phyloP scores from a whole-genome alignment of 2,113 vertebrate species.

The Notothenia rossii region DNA sequence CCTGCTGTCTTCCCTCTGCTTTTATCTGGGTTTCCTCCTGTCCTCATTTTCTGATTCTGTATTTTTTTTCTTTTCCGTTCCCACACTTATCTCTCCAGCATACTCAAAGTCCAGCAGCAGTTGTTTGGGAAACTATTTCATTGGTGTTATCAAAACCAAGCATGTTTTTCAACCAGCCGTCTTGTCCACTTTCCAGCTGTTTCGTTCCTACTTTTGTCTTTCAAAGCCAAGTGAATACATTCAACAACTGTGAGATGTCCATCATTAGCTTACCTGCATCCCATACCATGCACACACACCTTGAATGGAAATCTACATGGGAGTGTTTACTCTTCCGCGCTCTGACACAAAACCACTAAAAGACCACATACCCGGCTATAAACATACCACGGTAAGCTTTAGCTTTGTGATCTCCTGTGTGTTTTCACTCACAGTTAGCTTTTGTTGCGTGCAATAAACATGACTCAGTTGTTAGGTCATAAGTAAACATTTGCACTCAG shows the following conservation, averaged over 20 bases:
- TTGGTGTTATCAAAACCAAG: constrained; percentile 44
- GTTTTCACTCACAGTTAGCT: constrained; percentile 71
- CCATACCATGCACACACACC: constrained; percentile 39
- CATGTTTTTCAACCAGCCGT: constrained; percentile 47
- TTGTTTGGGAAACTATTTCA: constrained; percentile 52
- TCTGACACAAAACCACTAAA: constrained; percentile 63
- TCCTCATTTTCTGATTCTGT: constrained; percentile 20
- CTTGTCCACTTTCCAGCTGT: constrained; percentile 17
- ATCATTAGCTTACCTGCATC: constrained; percentile 28
- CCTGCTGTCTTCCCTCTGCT: constrained; percentile 19
- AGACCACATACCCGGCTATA: constrained; percentile 59
- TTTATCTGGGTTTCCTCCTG: constrained; percentile 52
- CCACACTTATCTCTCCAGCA: constrained; percentile 54
- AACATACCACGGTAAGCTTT: constrained; percentile 64
- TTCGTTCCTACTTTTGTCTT: background rate
- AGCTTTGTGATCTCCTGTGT: constrained; percentile 65
- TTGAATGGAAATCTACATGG: constrained; percentile 47
- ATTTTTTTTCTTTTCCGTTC: constrained; percentile 39
- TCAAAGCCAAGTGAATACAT: constrained; percentile 2
- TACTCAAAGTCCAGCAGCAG: constrained; percentile 33
- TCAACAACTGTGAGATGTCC: background rate
- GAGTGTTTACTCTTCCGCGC: constrained; percentile 47
- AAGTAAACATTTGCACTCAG: constrained; percentile 68
- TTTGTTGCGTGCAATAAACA: constrained; percentile 72
- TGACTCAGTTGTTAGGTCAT: constrained; percentile 68